Base-by-base conservation (phyloP, 1,140 invertebrate species). In the Drosophila parabipectinata region DNA sequence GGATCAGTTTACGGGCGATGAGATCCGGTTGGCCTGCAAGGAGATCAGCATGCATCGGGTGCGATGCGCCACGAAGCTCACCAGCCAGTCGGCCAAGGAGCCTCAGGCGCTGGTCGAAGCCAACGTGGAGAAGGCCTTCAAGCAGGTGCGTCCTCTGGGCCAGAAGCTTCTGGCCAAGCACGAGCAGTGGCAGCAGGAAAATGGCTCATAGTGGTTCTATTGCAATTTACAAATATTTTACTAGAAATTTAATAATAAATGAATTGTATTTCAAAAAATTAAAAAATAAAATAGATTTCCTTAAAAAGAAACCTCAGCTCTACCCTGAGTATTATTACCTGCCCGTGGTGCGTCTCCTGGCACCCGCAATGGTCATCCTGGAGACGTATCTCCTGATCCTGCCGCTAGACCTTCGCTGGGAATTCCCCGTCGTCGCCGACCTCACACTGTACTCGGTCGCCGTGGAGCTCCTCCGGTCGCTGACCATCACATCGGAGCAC, bases 21-120 rank as follows among this genome's bases (percentile, higher is more conserved):
- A 99, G 89, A 95, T 99, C n/a, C 95, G 95, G 77, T 91, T 97
- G 69, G 94, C 97, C 8, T 98, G 97, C 84, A 98, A 98, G 93
- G 97, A 99, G 93, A 95, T 96, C 1, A 94, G 94, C 66, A 96
- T 97, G 95, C 91, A 90, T 12, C 92, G 93, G 28, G 83, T 95
- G 39, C 91, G 94, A 1, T 68, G 66, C 37, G 79, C 72, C 21
- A 89, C 90, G 4, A 53, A 50, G 6, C 21, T 28, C 0, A 12
- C 32, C 0, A 24, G 2, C 9, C 44, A 3, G 1, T 21, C 39
- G 0, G 0, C 21, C 0, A 88, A 88, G 55, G 68, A 68, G 9
- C 15, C 63, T 1, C 63, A 12, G 6, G 56, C 57, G 5, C 6
- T 6, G 6, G 44, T 60, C 10, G 80, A 90, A 34, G 72, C 66